A percentile compares a stretch with the other conserved stretches of the same genome.
phyloP scores from a whole-genome alignment of 1,140 invertebrate genomes.

The Venturia canescens region DNA sequence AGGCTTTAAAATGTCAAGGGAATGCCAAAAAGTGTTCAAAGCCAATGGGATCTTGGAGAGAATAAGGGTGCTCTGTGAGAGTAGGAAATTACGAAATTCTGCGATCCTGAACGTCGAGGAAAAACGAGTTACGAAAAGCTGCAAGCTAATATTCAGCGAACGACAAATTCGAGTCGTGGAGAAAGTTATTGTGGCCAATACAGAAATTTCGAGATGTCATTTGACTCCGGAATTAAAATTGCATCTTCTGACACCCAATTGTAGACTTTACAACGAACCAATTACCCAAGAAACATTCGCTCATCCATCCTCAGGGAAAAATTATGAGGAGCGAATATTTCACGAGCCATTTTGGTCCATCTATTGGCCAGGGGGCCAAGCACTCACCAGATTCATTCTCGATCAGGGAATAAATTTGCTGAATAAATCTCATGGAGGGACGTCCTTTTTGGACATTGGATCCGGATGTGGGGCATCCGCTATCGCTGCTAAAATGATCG shows the following conservation, averaged over 20 bases:
- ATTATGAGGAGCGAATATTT: constrained; percentile 45
- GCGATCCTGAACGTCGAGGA: background rate
- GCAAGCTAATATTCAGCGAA: background rate
- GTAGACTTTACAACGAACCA: constrained; percentile 74
- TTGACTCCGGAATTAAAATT: constrained; percentile 78
- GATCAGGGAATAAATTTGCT: constrained; percentile 54
- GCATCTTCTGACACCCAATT: constrained; percentile 77
- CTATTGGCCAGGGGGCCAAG: constrained; percentile 81
- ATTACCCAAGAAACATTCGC: constrained; percentile 53
- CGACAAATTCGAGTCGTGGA: constrained; percentile 27
- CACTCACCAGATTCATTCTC: constrained; percentile 74
- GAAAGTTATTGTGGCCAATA: constrained; percentile 55
- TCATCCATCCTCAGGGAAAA: constrained; percentile 48
- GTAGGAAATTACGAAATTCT: background rate
- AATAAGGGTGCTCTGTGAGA: too few species aligned
- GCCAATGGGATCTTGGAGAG: too few species aligned
- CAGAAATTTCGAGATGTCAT: constrained; percentile 67
- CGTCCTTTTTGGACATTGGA: constrained; percentile 72
- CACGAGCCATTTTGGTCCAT: constrained; percentile 79
- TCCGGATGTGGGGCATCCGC: constrained; percentile 73
- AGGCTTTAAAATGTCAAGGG: too few species aligned
- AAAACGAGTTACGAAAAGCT: background rate
- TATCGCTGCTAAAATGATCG: constrained; percentile 69
- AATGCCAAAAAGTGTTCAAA: too few species aligned
- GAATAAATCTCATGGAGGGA: background rate